These are phyloP conservation scores for Brachyistius frenatus DNA, from an alignment of 2,113 vertebrate species.

Conservation along the genomic window DNA sequence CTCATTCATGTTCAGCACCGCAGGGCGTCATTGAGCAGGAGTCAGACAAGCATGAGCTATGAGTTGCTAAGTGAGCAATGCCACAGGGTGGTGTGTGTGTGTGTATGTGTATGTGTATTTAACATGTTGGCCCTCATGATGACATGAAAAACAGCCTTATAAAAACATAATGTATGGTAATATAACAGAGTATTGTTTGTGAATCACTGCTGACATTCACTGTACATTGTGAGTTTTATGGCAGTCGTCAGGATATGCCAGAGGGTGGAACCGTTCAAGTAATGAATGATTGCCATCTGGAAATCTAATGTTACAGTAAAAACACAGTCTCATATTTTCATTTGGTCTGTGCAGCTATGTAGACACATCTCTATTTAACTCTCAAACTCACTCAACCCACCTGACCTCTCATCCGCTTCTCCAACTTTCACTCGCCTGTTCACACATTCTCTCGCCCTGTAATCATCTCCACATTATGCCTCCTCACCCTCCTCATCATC, in stretches of 20 bases:
- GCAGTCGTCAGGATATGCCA: conserved; percentile 46
- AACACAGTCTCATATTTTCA: conserved; percentile 62
- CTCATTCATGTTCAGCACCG: conserved; percentile 25
- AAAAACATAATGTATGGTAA: conserved; percentile 39
- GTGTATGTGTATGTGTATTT: conserved; percentile 44
- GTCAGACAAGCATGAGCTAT: conserved; percentile 17
- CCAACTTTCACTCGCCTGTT: conserved; percentile 18
- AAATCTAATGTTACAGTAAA: conserved; percentile 65
- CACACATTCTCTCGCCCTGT: conserved; percentile 20
- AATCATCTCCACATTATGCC: conserved; percentile 36
- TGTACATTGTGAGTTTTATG: conserved; percentile 31
- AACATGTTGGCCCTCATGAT: conserved; percentile 15
- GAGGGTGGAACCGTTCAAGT: conserved; percentile 41
- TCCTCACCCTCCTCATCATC: too few relatives aligned
- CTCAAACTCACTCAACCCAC: conserved; percentile 22
- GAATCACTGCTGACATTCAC: conserved; percentile 16
- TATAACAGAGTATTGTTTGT: conserved; percentile 16
- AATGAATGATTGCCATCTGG: conserved; percentile 62
- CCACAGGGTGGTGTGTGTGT: conserved; percentile 6
- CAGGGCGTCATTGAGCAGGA: conserved; percentile 19
- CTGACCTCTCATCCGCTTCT: conserved; percentile 32
- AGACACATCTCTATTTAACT: conserved; percentile 14
- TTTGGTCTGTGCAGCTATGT: conserved; percentile 29
- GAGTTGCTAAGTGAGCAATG: conserved; percentile 38
- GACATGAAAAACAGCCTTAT: conserved; percentile 43